Conservation (phyloP, 2,888 invertebrate genomes). For the Luffia ferchaultella region DNA sequence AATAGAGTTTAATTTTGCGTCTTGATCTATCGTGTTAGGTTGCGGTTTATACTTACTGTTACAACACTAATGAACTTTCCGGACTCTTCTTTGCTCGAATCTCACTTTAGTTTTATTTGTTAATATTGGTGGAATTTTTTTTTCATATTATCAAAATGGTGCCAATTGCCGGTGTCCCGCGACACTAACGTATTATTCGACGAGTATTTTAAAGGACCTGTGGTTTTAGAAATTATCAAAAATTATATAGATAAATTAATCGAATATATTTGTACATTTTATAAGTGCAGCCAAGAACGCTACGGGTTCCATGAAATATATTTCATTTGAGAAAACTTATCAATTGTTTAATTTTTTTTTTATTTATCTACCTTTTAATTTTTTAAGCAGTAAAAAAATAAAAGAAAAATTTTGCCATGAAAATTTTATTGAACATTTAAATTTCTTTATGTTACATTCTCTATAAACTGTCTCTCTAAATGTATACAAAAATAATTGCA, state of each 20-base stretch:
- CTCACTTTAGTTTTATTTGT: constrained; percentile 37
- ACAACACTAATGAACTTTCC: constrained; percentile 25
- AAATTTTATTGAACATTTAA: too few species aligned
- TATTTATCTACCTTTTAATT: background rate
- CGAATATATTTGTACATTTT: constrained; percentile 53
- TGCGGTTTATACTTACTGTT: constrained; percentile 58
- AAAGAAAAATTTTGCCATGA: too few species aligned
- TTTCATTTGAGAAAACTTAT: constrained; percentile 46
- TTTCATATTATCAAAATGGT: constrained; percentile 29
- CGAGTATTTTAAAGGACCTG: constrained; percentile 36
- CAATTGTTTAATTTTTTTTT: constrained; percentile 1
- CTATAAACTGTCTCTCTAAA: too few species aligned
- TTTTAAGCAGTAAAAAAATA: too few species aligned
- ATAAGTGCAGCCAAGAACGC: constrained; percentile 62
- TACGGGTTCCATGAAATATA: constrained; percentile 65
- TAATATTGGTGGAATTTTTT: background rate
- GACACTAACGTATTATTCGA: constrained; percentile 27
- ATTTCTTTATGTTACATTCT: too few species aligned
- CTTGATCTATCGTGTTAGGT: constrained; percentile 24
- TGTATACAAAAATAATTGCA: too few species aligned
- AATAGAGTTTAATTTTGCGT: background rate
- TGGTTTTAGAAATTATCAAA: constrained; percentile 20
- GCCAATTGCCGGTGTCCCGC: constrained; percentile 38
- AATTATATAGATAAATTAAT: constrained; percentile 21
- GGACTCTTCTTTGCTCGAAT: constrained; percentile 48